Evolutionary conservation across 2,113 vertebrate species (phyloP).

Genomic region (Odontesthes bonariensis): DNA sequence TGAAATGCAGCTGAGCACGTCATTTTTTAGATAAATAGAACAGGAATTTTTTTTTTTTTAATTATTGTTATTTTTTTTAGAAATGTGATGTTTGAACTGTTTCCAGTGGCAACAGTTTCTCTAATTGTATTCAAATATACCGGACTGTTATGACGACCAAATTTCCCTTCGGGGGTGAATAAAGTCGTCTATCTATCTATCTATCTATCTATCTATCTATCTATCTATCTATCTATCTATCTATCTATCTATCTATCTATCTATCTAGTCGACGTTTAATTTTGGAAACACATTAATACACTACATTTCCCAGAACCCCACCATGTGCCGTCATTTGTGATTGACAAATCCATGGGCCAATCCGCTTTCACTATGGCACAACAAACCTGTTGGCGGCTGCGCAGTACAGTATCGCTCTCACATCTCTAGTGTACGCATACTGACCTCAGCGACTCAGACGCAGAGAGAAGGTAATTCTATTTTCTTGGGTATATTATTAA

Average conservation of each 20-base stretch:
- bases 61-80: too few relatives aligned
- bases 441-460: conserved; percentile 29
- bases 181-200: too few relatives aligned
- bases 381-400: conserved; percentile 39
- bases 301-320: conserved; percentile 54
- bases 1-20: too few relatives aligned
- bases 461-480: conserved; percentile 39
- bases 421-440: neutral
- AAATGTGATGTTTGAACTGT: neutral
- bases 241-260: too few relatives aligned
- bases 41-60: too few relatives aligned
- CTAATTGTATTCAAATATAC: too few relatives aligned
- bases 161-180: too few relatives aligned
- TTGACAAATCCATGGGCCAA: conserved; percentile 25
- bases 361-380: neutral
- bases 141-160: too few relatives aligned
- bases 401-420: conserved; percentile 18
- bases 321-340: fast-evolving
- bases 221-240: too few relatives aligned
- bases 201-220: too few relatives aligned
- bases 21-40: too few relatives aligned
- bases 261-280: too few relatives aligned
- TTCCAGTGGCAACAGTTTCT: conserved; percentile 16
- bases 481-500: neutral
- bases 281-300: neutral